phyloP scores from a whole-genome alignment of 2,797 vertebrate species.

The Gastrophryne carolinensis region DNA sequence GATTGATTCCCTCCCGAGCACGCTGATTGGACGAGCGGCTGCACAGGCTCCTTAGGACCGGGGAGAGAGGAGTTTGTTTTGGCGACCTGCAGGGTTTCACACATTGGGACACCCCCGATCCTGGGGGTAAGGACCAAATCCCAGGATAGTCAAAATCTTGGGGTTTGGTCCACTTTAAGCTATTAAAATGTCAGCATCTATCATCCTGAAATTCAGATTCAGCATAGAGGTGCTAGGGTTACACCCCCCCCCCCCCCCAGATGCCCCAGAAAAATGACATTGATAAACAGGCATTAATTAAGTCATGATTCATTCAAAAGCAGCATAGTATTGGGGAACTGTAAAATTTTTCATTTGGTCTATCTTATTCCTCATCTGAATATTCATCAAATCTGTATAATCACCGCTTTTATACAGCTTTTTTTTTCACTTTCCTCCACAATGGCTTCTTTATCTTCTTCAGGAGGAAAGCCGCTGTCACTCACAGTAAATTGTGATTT shows the following conservation, averaged over 20 bases:
- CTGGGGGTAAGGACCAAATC: too few relatives aligned
- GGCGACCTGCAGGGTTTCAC: too few relatives aligned
- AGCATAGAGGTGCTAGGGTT: background rate
- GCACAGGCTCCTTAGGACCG: too few relatives aligned
- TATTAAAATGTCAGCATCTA: background rate
- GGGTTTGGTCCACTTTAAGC: too few relatives aligned
- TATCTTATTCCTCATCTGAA: conserved; percentile 42
- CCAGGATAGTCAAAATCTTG: too few relatives aligned
- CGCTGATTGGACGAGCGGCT: too few relatives aligned
- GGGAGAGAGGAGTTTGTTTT: too few relatives aligned
- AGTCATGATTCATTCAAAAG: conserved; percentile 18
- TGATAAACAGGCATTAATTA: conserved; percentile 41
- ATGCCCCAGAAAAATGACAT: background rate
- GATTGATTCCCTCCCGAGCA: too few relatives aligned
- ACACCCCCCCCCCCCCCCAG: background rate
- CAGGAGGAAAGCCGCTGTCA: conserved; percentile 3
- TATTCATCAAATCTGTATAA: conserved; percentile 29
- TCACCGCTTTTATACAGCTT: background rate
- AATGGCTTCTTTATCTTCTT: background rate
- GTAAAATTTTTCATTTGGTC: conserved; percentile 21
- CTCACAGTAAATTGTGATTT: background rate
- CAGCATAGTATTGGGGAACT: conserved; percentile 13
- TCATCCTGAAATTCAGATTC: background rate
- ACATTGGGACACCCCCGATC: too few relatives aligned
- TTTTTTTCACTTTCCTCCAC: conserved; percentile 7